Percentiles rank a stretch among this genome's conserved stretches.
Evolutionary conservation across 2,113 vertebrate species (phyloP).

Genomic region (Origma solitaria): DNA sequence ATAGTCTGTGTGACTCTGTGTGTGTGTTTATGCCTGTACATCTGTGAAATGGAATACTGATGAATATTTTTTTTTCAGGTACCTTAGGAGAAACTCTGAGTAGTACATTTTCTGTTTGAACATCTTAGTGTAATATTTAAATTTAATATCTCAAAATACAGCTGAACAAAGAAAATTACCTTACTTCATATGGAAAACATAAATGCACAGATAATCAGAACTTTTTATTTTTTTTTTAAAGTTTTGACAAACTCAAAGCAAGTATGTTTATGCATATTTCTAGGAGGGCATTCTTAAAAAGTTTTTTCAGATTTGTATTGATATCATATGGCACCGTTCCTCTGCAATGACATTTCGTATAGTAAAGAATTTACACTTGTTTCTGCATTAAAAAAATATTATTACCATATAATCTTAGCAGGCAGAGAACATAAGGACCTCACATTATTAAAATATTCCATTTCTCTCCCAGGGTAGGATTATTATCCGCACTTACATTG

Average conservation of each 20-base stretch:
- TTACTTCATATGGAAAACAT: neutral
- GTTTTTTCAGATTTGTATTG: neutral
- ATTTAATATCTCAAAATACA: neutral
- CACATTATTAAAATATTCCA: slow-evolving; percentile 28
- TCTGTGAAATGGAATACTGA: neutral
- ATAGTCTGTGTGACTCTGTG: neutral
- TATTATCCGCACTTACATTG: slow-evolving; percentile 1
- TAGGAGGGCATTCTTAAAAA: neutral
- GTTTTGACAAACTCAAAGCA: neutral
- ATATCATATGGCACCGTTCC: neutral
- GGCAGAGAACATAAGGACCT: slow-evolving; percentile 15
- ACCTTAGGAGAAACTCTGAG: neutral
- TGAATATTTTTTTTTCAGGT: neutral
- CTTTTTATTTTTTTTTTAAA: neutral
- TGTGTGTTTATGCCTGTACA: neutral
- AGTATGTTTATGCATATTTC: neutral
- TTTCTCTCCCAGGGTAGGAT: slow-evolving; percentile 1
- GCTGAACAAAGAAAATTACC: neutral
- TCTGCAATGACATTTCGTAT: neutral
- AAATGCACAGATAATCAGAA: neutral
- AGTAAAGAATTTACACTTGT: neutral
- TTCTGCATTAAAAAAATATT: slow-evolving; percentile 19
- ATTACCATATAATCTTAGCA: slow-evolving; percentile 26
- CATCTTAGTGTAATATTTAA: neutral
- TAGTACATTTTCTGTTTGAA: neutral